Evolutionary conservation across 35 echinoderm and acorn worm genomes (phyloP), one percentile per base, ranked within the genome.

Genomic region (Lytechinus variegatus): DNA sequence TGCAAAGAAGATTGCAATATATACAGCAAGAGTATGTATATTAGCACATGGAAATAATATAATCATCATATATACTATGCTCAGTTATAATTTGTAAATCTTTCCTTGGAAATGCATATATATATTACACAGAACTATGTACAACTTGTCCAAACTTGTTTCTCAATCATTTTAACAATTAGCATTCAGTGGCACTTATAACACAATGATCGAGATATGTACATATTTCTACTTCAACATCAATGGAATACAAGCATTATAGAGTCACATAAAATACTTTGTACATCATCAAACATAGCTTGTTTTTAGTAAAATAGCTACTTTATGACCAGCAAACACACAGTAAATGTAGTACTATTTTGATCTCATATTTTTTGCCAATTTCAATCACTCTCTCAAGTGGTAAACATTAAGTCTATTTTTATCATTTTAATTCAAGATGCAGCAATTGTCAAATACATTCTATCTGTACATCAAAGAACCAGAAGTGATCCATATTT

Each of bases 291-390:
- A n/a, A 44, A n/a, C 66, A 79, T 79, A 79, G 66, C 66, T 79
- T 79, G 66, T 27, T 44, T 44, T 60, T 79, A 79, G 19, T 79
- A 79, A 79, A 79, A 79, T 79, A 79, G 66, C 66, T 79, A 79
- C 66, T 79, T 19, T 79, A 79, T n/a, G 21, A 79, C 66, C 66
- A 79, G 66, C 66, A 79, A 60, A 79, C 66, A 79, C 66, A 79
- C 66, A 8, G 66, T 27, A 79, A 79, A 79, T 79, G 66, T 79
- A 79, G 66, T 79, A 79, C 66, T 79, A 79, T 79, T 79, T 79
- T 79, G 66, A n/a, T 79, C 66, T 79, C 66, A 79, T 24, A 79
- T n/a, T n/a, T 24, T 79, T 24, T 79, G 66, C 66, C 66, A n/a
- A 6, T 19, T 79, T 79, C 66, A 79, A 2, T 58, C 9, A 13